Conservation (phyloP, 2,797 vertebrate species). For the Erethizon dorsatum region DNA sequence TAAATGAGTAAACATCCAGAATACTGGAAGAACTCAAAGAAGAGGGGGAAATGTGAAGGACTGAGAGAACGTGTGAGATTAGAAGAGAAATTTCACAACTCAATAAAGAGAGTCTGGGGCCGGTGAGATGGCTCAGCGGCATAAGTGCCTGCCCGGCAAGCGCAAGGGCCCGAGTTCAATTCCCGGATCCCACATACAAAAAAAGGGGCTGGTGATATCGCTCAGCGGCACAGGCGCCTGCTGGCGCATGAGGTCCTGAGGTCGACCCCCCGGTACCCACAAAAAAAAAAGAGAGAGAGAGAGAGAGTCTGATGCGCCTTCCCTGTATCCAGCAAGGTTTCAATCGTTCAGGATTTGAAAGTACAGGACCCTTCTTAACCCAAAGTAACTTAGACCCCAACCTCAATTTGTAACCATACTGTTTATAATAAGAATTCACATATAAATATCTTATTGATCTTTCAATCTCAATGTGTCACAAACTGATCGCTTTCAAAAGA, state of each 20-base stretch:
- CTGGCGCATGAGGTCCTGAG: no score
- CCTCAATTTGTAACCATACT: neutral
- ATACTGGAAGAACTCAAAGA: neutral
- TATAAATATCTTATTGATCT: neutral
- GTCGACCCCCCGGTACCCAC: no score
- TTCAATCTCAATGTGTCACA: neutral
- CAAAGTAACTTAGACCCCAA: neutral
- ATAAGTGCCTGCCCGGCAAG: no score
- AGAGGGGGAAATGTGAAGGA: neutral
- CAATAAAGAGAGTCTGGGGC: neutral
- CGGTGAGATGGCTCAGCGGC: no score
- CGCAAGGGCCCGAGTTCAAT: no score
- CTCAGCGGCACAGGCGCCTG: no score
- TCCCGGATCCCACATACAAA: no score
- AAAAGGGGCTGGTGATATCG: no score
- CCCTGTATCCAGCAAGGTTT: neutral
- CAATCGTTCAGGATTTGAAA: neutral
- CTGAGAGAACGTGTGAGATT: neutral
- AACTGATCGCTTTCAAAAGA: neutral
- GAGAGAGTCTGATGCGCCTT: neutral
- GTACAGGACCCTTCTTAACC: neutral
- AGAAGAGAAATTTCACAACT: neutral
- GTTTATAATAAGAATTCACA: neutral
- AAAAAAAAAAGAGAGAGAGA: neutral
- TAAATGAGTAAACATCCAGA: slow-evolving; percentile 6